Percentiles rank a stretch among this genome's conserved stretches.
Evolutionary conservation across 2,888 invertebrate genomes (phyloP).

Genomic region (Schizaphis graminum): DNA sequence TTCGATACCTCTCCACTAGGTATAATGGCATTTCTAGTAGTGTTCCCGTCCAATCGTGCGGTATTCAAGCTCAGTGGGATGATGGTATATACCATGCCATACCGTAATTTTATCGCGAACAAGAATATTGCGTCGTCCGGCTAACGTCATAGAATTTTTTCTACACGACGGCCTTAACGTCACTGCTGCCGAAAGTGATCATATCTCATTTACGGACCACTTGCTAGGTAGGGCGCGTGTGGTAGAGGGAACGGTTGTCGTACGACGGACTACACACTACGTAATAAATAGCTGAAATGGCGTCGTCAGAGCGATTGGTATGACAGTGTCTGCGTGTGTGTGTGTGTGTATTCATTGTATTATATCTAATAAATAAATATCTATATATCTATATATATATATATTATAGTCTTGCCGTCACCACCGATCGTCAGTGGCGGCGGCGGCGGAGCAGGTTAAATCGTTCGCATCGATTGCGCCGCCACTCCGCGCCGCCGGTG

Average conservation of each 20-base stretch:
- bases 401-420: neutral
- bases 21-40: neutral
- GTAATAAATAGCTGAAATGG: neutral
- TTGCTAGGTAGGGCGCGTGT: neutral
- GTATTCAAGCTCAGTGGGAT: neutral
- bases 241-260: neutral
- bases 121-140: neutral
- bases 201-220: neutral
- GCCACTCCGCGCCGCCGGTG: neutral
- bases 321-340: neutral
- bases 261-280: neutral
- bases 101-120: neutral
- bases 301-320: neutral
- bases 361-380: neutral
- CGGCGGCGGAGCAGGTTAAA: slow-evolving; percentile 11
- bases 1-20: neutral
- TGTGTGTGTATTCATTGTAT: neutral
- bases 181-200: neutral
- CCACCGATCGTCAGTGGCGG: neutral
- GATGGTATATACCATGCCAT: neutral
- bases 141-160: neutral
- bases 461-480: slow-evolving; percentile 38
- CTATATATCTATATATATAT: neutral
- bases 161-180: neutral
- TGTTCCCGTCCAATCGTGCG: neutral